Base-by-base conservation (phyloP, 1,140 invertebrate genomes). In the Drusus annulatus region DNA sequence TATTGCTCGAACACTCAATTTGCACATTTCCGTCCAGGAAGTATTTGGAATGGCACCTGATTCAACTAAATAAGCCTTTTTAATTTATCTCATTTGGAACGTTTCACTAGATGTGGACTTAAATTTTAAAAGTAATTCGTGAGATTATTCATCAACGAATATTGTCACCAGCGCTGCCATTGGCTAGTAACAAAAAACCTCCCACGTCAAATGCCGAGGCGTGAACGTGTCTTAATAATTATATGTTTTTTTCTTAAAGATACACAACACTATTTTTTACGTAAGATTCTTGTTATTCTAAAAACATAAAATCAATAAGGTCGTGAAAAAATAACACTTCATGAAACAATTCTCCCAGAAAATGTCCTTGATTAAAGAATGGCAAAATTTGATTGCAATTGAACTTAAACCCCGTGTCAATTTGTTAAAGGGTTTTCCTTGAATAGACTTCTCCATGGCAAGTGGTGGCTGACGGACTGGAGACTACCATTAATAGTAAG, bases 1-100 rank as follows among this genome's bases (percentile, higher is more conserved):
- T 63, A 63, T 63, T 63, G 60, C 62, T 63, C 62, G 62, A 65
- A 65, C 28, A 65, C 62, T 65, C 62, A 65, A 65, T 65, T 65
- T 65, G 62, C 16, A 16, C 31, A 21, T 31, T 65, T 65, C 15
- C 62, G 16, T n/a, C 23, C 15, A 3, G 23, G 62, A 28, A 65
- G 16, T 28, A 65, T 65, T 63, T 7, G 1, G n/a, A 65, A 65
- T 31, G 23, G 25, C 62, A 31, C 21, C 17, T 65, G 13, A 65
- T 65, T 65, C 21, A 6, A 4, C 21, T 23, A 60, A 60, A 60
- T 60, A 60, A 60, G 56, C 2, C 19, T 23, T 6, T 58, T 60
- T 19, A 60, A 60, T 60, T 60, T 60, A 60, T 60, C 15, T 19
- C 7, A 60, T 60, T 60, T 60, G 17, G 15, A 23, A 21, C 56